Conservation (phyloP, 2,888 invertebrate genomes). For the Drosophila suboccidentalis region DNA sequence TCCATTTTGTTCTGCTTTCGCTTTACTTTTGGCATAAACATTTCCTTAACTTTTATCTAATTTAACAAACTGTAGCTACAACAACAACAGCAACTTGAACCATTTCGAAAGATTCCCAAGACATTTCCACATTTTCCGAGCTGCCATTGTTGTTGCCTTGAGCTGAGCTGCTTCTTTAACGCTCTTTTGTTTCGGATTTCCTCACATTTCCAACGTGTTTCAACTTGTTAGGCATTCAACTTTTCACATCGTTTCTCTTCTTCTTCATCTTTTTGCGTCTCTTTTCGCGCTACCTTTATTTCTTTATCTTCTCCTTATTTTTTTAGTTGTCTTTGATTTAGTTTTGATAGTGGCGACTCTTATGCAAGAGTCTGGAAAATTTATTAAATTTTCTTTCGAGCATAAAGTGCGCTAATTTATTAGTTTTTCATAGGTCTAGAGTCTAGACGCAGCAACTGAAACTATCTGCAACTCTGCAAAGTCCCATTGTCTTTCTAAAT, state of each 20-base stretch:
- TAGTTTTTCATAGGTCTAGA: conserved; percentile 38
- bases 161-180: conserved; percentile 34
- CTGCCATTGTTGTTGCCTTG: conserved; percentile 37
- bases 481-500: conserved; percentile 18
- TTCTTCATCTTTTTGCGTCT: conserved; percentile 44
- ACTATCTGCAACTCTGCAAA: conserved; percentile 15
- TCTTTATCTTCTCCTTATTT: conserved; percentile 9
- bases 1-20: conserved; percentile 21
- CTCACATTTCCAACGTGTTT: conserved; percentile 68
- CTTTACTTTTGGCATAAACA: conserved; percentile 73
- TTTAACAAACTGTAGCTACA: conserved; percentile 69
- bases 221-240: conserved; percentile 76
- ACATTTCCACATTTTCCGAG: conserved; percentile 78
- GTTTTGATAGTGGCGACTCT: conserved; percentile 43
- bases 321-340: conserved; percentile 51
- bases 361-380: conserved; percentile 57
- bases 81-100: conserved; percentile 41
- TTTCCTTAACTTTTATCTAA: conserved; percentile 81
- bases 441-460: conserved; percentile 18
- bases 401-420: conserved; percentile 70
- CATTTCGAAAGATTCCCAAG: conserved; percentile 74
- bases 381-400: conserved; percentile 65
- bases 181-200: conserved; percentile 59
- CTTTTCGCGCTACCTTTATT: conserved; percentile 20
- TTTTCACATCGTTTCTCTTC: conserved; percentile 75